phyloP scores from a whole-genome alignment of 2,888 invertebrate species.

The Hypercompe scribonia region DNA sequence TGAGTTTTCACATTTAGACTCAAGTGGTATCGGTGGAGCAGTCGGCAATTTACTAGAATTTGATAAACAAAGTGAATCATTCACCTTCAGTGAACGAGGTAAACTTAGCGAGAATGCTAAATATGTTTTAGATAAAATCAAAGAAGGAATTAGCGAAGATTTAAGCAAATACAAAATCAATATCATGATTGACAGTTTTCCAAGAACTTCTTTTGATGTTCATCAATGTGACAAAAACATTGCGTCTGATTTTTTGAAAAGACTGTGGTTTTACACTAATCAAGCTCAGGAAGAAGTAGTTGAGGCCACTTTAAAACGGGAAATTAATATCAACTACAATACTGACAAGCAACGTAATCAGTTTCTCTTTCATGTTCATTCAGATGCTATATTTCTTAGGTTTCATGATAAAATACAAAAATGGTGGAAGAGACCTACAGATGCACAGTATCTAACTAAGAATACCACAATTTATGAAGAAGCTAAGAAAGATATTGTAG shows the following conservation, averaged over 20 bases:
- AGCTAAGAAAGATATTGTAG: slow-evolving; percentile 57
- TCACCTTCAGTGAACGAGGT: slow-evolving; percentile 47
- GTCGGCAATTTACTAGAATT: slow-evolving; percentile 56
- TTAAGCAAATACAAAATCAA: slow-evolving; percentile 47
- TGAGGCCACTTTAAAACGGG: slow-evolving; percentile 53
- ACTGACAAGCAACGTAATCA: slow-evolving; percentile 47
- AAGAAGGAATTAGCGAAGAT: slow-evolving; percentile 31
- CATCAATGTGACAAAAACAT: slow-evolving; percentile 51
- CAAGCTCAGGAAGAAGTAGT: slow-evolving; percentile 59
- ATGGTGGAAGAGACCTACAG: slow-evolving; percentile 59
- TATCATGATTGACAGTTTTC: slow-evolving; percentile 53
- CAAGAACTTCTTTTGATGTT: slow-evolving; percentile 52
- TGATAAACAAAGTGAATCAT: slow-evolving; percentile 43
- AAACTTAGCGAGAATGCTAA: slow-evolving; percentile 45
- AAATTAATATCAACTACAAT: slow-evolving; percentile 54
- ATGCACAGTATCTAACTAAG: slow-evolving; percentile 53
- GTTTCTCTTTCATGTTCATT: slow-evolving; percentile 55
- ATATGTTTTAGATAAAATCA: slow-evolving; percentile 43
- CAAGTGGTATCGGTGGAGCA: slow-evolving; percentile 57
- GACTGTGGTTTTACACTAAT: slow-evolving; percentile 62
- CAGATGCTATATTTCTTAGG: slow-evolving; percentile 60
- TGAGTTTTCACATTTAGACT: slow-evolving; percentile 46
- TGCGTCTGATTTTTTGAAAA: slow-evolving; percentile 55
- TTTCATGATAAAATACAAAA: slow-evolving; percentile 64
- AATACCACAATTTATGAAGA: slow-evolving; percentile 51